Evolutionary conservation across 2,113 vertebrate species (phyloP), one percentile per base, ranked within the genome.

Genomic region (Anseranas semipalmata): DNA sequence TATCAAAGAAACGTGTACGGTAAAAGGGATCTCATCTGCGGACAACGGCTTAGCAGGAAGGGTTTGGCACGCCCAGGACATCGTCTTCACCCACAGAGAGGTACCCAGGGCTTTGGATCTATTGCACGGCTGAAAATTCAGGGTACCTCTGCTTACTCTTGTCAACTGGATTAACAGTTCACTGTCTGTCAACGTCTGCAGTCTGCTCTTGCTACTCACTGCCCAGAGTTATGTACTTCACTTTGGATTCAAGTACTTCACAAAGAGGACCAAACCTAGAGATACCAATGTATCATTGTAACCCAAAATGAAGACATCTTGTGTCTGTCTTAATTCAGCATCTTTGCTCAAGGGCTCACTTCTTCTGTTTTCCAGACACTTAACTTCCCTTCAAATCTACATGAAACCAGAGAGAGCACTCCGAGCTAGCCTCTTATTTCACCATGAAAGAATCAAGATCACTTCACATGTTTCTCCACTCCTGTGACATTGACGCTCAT

Each of bases 401-500:
- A 71, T 60, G 91, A 88, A 87, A 83, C 28, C 89, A 95, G 84
- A 21, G 48, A 15, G 12, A 14, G 10, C 3, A 0, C 6, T 82
- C 62, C 62, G 66, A 53, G 4, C 72, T 22, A 6, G 45, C 25
- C 2, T 93, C 71, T 48, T 58, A 76, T 82, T 91, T 78, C 80
- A 74, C 35, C 10, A 2, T 9, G 39, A 45, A 78, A 83, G 59
- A 71, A 15, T 22, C 0, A 1, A 53, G 72, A 35, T 24, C 2
- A 2, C 74, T 43, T 43, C 80, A 72, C 35, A 1, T 3, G 41
- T 30, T 59, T 56, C 78, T 62, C n/a, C 63, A 71, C 81, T 85
- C 74, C 84, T 63, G 94, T 59, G 92, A 52, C 56, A 87, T 0
- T 55, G 87, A 95, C 76, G 91, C n/a, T 79, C 94, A 30, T 92